A percentile compares a stretch with the other conserved stretches of the same genome.
Conservation (phyloP, 2,888 invertebrate genomes). For the Sphaerolaimus hirsutus region DNA sequence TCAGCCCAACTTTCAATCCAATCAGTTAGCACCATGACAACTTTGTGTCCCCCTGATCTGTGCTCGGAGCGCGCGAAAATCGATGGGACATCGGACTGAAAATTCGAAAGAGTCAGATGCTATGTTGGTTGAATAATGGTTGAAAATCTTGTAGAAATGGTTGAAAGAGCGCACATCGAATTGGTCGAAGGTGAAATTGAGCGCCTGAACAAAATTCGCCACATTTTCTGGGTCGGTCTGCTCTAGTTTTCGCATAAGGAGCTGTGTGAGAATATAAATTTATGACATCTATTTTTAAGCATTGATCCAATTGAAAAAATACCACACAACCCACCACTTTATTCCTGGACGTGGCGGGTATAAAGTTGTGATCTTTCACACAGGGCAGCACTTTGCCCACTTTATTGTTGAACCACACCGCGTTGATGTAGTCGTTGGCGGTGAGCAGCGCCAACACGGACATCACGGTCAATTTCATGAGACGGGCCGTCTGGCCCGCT, state of each 20-base stretch:
- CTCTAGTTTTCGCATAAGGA: background rate
- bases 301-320: no score
- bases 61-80: background rate
- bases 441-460: constrained; percentile 17
- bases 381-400: constrained; percentile 7
- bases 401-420: constrained; percentile 14
- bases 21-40: constrained; percentile 36
- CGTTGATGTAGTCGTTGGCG: constrained; percentile 21
- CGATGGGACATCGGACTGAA: background rate
- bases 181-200: constrained; percentile 30
- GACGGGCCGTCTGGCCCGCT: constrained; percentile 17
- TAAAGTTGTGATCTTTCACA: constrained; percentile 10
- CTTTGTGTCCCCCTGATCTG: constrained; percentile 31
- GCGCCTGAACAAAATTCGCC: constrained; percentile 14
- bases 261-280: background rate
- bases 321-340: constrained; percentile 10
- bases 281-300: background rate
- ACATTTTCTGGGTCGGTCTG: background rate
- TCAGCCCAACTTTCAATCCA: constrained; percentile 34
- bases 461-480: constrained; percentile 18
- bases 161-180: constrained; percentile 14
- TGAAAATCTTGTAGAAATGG: background rate
- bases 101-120: background rate
- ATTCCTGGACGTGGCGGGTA: constrained; percentile 21
- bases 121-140: background rate